phyloP scores from a whole-genome alignment of 2,888 invertebrate genomes.

The Drosophila nr. medialis region DNA sequence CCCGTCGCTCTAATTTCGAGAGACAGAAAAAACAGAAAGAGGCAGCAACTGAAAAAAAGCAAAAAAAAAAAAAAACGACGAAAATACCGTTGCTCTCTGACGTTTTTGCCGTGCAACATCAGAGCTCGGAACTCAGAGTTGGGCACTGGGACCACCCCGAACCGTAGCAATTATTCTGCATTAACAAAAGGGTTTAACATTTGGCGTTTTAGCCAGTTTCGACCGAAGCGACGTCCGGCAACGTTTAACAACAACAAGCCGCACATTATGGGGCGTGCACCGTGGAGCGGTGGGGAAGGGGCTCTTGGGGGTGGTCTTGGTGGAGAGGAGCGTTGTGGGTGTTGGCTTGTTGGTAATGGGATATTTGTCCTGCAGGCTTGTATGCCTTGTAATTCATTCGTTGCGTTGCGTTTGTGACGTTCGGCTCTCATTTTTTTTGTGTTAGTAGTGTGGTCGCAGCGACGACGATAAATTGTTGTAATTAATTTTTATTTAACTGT shows the following conservation, averaged over 20 bases:
- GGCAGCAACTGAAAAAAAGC: constrained; percentile 2
- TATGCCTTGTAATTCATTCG: constrained; percentile 77
- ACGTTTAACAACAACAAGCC: constrained; percentile 75
- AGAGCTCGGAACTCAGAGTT: constrained; percentile 18
- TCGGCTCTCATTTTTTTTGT: constrained; percentile 22
- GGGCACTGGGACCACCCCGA: constrained; percentile 51
- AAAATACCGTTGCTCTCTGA: constrained; percentile 50
- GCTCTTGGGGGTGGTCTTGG: neutral
- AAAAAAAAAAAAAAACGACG: constrained; percentile 10
- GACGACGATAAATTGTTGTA: constrained; percentile 80
- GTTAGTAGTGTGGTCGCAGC: constrained; percentile 49
- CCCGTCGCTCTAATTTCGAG: constrained; percentile 70
- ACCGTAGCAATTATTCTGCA: constrained; percentile 80
- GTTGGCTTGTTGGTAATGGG: constrained; percentile 11
- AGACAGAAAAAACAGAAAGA: constrained; percentile 36
- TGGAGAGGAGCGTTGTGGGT: constrained; percentile 1
- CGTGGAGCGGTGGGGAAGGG: neutral
- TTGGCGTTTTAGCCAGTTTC: constrained; percentile 76
- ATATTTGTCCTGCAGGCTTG: constrained; percentile 67
- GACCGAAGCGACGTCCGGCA: constrained; percentile 45
- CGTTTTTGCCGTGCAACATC: constrained; percentile 41
- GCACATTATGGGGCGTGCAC: constrained; percentile 63
- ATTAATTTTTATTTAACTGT: constrained; percentile 83
- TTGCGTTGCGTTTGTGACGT: constrained; percentile 61
- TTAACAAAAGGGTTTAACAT: constrained; percentile 82